Evolutionary conservation across 2,888 invertebrate genomes (phyloP).

Genomic region (Achlya flavicornis): DNA sequence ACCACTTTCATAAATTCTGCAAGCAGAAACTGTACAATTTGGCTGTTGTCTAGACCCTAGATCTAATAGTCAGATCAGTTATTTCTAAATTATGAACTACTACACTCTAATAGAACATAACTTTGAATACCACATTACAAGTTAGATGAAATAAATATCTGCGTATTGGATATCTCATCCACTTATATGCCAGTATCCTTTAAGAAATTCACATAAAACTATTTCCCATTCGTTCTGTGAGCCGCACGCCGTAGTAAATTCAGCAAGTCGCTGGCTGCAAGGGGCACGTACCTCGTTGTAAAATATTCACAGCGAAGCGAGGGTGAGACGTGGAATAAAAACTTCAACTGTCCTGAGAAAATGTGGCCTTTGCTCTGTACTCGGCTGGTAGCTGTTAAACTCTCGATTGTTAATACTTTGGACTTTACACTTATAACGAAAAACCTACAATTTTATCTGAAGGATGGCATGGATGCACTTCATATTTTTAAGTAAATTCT

Average conservation of each 20-base stretch:
- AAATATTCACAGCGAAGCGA: constrained; percentile 54
- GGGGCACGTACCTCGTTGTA: constrained; percentile 46
- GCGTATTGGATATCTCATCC: background rate
- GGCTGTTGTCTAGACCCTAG: too few relatives aligned
- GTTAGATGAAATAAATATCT: too few relatives aligned
- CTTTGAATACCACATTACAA: background rate
- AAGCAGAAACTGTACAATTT: too few relatives aligned
- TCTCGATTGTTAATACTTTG: constrained; percentile 29
- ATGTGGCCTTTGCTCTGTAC: background rate
- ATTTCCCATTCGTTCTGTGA: constrained; percentile 31
- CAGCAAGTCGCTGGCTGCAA: constrained; percentile 3
- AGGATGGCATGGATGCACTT: background rate
- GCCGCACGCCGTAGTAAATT: constrained; percentile 8
- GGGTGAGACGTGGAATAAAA: constrained; percentile 51
- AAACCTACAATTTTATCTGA: background rate
- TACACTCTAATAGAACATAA: background rate
- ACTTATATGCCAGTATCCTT: constrained; percentile 23
- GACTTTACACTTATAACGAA: background rate
- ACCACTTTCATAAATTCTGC: too few relatives aligned
- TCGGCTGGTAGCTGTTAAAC: background rate
- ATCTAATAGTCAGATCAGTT: too few relatives aligned
- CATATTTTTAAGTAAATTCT: too few relatives aligned
- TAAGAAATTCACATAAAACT: constrained; percentile 55
- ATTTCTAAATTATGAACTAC: background rate
- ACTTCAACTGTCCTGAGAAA: constrained; percentile 21